A percentile compares a stretch with the other conserved stretches of the same genome.
Conservation (phyloP, 1,140 invertebrate genomes). For the Muscidifurax raptorellus region DNA sequence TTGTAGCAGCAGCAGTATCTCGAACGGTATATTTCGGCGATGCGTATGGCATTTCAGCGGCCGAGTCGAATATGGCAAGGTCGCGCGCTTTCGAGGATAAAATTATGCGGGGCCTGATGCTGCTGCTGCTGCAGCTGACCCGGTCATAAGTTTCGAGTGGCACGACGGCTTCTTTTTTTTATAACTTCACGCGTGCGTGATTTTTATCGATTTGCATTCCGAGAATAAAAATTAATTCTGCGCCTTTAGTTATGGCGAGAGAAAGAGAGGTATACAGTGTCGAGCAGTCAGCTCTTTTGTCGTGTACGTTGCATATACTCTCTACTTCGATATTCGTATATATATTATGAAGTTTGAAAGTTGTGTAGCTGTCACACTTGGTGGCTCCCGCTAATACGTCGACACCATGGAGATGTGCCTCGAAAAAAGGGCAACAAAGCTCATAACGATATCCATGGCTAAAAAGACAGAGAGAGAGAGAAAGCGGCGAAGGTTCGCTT, state of each 20-base stretch:
- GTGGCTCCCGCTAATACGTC: not conserved
- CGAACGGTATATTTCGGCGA: constrained; percentile 26
- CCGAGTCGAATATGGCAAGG: constrained; percentile 29
- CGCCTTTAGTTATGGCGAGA: constrained; percentile 14
- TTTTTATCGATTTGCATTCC: constrained; percentile 45
- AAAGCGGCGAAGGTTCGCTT: not conserved
- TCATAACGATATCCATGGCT: not conserved
- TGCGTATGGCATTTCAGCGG: not conserved
- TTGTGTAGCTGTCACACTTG: not conserved
- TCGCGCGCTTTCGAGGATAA: constrained; percentile 17
- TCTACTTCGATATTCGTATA: not conserved
- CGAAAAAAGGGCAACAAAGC: not conserved
- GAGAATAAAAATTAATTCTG: constrained; percentile 26
- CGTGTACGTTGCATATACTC: not conserved
- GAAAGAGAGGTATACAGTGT: not conserved
- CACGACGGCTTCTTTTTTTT: not conserved
- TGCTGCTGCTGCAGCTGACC: not conserved
- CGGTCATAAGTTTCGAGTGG: constrained; percentile 15
- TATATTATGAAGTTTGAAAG: not conserved
- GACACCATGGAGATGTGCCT: not conserved
- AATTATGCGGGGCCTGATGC: not conserved
- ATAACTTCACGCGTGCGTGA: not conserved
- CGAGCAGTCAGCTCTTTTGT: not conserved
- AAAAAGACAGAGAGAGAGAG: no score
- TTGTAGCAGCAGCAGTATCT: not conserved